Percentiles rank a stretch among this genome's conserved stretches.
Evolutionary conservation across 2,888 invertebrate species (phyloP).

Genomic region (Hybos culiciformis): DNA sequence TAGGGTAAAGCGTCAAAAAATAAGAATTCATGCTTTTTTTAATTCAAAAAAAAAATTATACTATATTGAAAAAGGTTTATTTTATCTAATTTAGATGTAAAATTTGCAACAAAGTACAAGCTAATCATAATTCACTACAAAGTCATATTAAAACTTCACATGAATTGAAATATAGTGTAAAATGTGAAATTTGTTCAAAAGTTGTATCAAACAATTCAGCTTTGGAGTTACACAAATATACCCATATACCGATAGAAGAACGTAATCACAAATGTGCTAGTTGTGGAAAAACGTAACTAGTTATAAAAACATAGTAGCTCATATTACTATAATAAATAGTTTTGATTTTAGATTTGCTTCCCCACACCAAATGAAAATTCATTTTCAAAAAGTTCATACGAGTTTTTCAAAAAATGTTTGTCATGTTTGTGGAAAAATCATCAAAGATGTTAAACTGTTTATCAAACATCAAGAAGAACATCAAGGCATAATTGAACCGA

Average conservation of each 20-base stretch:
- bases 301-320: slow-evolving; percentile 4
- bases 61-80: too few species aligned
- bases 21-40: too few species aligned
- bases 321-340: background rate
- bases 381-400: slow-evolving; percentile 25
- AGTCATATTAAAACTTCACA: slow-evolving; percentile 23
- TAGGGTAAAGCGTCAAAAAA: too few species aligned
- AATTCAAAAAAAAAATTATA: too few species aligned
- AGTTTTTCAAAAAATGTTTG: slow-evolving; percentile 28
- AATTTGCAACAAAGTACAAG: slow-evolving; percentile 23
- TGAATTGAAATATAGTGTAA: slow-evolving; percentile 20
- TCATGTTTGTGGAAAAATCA: slow-evolving; percentile 29
- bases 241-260: slow-evolving; percentile 27
- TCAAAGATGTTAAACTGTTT: slow-evolving; percentile 24
- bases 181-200: slow-evolving; percentile 28
- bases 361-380: slow-evolving; percentile 24
- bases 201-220: slow-evolving; percentile 24
- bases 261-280: slow-evolving; percentile 22
- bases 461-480: slow-evolving; percentile 28
- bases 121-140: slow-evolving; percentile 23
- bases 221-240: slow-evolving; percentile 25
- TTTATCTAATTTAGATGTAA: too few species aligned
- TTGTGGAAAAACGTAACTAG: slow-evolving; percentile 24
- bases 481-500: slow-evolving; percentile 21
- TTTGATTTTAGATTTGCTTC: slow-evolving; percentile 21